Conservation (phyloP, 2,797 vertebrate species). For the Xiphorhynchus erythropygius region DNA sequence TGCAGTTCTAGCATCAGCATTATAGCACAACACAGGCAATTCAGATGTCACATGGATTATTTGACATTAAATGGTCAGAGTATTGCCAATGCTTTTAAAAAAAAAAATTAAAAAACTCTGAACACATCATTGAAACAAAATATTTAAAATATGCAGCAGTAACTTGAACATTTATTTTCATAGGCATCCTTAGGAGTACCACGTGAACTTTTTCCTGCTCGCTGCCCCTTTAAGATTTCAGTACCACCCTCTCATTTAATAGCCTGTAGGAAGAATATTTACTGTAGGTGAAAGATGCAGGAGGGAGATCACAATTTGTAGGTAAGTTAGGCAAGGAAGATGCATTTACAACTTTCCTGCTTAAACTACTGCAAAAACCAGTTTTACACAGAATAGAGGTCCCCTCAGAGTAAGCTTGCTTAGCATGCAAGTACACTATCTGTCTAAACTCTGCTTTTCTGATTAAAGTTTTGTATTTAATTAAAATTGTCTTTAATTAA, state of each 20-base stretch:
- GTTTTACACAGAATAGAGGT: slow-evolving; percentile 24
- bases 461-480: slow-evolving; percentile 77
- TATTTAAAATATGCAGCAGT: not conserved
- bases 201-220: not conserved
- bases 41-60: not conserved
- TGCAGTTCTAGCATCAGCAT: not conserved
- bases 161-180: not conserved
- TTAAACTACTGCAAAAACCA: slow-evolving; percentile 42
- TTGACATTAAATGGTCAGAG: not conserved
- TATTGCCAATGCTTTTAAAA: not conserved
- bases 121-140: not conserved
- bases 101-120: not conserved
- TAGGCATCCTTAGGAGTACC: not conserved
- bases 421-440: slow-evolving; percentile 57
- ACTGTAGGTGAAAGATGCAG: slow-evolving; percentile 10
- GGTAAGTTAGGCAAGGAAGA: slow-evolving; percentile 51
- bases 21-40: not conserved
- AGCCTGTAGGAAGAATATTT: slow-evolving; percentile 13
- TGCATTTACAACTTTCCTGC: slow-evolving; percentile 8
- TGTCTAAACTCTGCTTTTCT: slow-evolving; percentile 70
- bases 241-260: not conserved
- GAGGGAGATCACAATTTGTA: slow-evolving; percentile 34
- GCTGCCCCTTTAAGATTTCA: not conserved
- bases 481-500: slow-evolving; percentile 78
- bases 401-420: slow-evolving; percentile 53